Conservation (phyloP, 1,140 invertebrate species). For the Hormaphis cornu region DNA sequence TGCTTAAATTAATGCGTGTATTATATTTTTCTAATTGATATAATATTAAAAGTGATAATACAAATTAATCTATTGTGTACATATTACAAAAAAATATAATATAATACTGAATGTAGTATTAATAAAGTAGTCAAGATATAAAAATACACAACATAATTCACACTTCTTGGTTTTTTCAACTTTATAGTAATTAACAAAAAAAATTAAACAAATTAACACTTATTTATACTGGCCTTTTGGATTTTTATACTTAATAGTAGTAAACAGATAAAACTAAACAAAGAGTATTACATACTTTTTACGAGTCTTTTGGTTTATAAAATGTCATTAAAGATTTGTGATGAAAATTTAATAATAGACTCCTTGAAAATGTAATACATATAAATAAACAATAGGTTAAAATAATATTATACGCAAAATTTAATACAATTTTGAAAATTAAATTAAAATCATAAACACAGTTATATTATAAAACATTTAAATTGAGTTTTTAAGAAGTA, state of each 20-base stretch:
- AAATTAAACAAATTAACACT: not conserved
- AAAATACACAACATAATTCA: not conserved
- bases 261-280: not conserved
- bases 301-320: not conserved
- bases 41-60: too few species aligned
- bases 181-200: not conserved
- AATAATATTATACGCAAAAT: too few species aligned
- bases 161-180: not conserved
- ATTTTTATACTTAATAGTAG: not conserved
- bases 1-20: not conserved
- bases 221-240: not conserved
- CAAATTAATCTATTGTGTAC: too few species aligned
- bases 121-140: not conserved
- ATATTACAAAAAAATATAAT: not conserved
- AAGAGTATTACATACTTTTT: not conserved
- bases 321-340: not conserved
- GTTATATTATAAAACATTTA: too few species aligned
- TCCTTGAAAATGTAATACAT: too few species aligned
- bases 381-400: too few species aligned
- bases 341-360: too few species aligned
- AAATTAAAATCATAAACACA: too few species aligned
- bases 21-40: not conserved
- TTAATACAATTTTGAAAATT: too few species aligned
- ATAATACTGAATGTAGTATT: too few species aligned
- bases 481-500: too few species aligned